phyloP scores from a whole-genome alignment of 2,797 vertebrate species.

The Tenualosa thibaudeaui region DNA sequence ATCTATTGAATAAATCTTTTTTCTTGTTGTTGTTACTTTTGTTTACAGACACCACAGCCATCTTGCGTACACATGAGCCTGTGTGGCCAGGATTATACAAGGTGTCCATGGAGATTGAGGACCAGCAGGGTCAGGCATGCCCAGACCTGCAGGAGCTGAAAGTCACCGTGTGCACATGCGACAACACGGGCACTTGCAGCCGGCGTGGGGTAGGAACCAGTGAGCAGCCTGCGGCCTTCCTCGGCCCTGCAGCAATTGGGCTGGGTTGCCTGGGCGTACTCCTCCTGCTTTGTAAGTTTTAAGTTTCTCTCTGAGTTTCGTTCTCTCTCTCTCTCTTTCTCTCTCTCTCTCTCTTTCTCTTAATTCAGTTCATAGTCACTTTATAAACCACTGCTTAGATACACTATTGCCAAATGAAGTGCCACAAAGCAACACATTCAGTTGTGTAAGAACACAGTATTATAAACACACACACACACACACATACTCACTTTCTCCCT shows the following conservation, averaged over 20 bases:
- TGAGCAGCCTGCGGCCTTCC: background rate
- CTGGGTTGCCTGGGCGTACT: conserved; percentile 70
- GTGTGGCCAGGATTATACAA: conserved; percentile 63
- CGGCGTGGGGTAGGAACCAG: fast-evolving
- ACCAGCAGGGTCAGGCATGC: conserved; percentile 66
- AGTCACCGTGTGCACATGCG: conserved; percentile 70
- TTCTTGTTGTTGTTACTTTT: conserved; percentile 16
- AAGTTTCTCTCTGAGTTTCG: background rate
- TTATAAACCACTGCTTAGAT: too few species aligned
- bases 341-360: background rate
- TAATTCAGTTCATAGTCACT: too few species aligned
- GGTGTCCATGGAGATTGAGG: conserved; percentile 63
- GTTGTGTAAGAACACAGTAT: too few species aligned
- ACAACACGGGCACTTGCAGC: conserved; percentile 48
- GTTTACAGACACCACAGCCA: conserved; percentile 63
- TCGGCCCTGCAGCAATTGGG: conserved; percentile 68
- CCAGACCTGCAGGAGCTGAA: conserved; percentile 63
- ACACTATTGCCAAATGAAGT: too few species aligned
- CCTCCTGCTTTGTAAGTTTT: conserved; percentile 71
- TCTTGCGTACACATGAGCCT: conserved; percentile 54
- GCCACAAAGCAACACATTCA: too few species aligned
- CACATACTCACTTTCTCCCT: too few species aligned
- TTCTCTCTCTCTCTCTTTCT: background rate
- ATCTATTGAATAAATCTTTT: background rate
- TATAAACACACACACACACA: too few species aligned